Percentiles rank a stretch among this genome's conserved stretches.
These are phyloP conservation scores for Erythrolamprus reginae DNA, from an alignment of 2,113 vertebrate species.

Conservation along the genomic window DNA sequence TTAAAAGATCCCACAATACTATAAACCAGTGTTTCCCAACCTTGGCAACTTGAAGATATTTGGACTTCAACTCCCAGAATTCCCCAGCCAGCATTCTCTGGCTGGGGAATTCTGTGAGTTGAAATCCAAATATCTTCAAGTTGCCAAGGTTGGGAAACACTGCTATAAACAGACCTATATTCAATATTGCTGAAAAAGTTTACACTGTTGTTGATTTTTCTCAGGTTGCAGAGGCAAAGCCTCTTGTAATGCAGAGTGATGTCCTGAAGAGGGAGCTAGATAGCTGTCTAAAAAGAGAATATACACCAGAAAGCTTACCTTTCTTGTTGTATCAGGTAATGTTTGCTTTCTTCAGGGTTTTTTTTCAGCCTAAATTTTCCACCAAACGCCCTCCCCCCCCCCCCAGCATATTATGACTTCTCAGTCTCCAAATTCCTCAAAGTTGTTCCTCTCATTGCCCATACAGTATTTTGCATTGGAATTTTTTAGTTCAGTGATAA, in stretches of 20 bases:
- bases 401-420: neutral
- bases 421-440: neutral
- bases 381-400: no score
- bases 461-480: neutral
- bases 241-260: slow-evolving; percentile 65
- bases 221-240: slow-evolving; percentile 54
- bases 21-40: no score
- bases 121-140: no score
- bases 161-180: no score
- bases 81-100: no score
- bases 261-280: slow-evolving; percentile 76
- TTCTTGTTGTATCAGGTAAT: slow-evolving; percentile 65
- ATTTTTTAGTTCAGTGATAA: neutral
- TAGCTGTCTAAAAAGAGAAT: slow-evolving; percentile 68
- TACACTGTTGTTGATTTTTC: neutral
- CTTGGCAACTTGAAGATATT: no score
- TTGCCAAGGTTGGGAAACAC: no score
- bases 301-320: slow-evolving; percentile 55
- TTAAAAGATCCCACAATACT: neutral
- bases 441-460: neutral
- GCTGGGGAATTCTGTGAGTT: no score
- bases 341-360: neutral
- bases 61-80: no score
- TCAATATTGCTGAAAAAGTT: neutral
- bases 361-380: neutral